Evolutionary conservation across 2,888 invertebrate genomes (phyloP).

Genomic region (Sinodicranocentrus sp.): DNA sequence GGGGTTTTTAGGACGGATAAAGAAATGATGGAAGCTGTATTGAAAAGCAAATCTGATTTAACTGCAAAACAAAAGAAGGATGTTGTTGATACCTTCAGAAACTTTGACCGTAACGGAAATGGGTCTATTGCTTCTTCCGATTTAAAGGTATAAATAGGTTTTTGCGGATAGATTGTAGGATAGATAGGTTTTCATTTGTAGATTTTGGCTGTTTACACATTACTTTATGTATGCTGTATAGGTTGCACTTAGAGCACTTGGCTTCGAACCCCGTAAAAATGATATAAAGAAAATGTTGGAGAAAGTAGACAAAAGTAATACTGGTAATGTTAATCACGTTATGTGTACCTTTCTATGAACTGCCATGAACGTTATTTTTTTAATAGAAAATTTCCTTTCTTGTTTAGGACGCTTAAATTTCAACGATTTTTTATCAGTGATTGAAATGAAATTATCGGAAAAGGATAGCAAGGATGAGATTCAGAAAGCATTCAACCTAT

Average conservation of each 20-base stretch:
- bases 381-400: no score
- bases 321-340: no score
- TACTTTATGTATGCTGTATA: conserved; percentile 13
- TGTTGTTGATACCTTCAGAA: conserved; percentile 96
- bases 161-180: no score
- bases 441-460: conserved; percentile 89
- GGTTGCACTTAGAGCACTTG: conserved; percentile 67
- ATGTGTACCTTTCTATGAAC: no score
- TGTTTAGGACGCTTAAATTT: conserved; percentile 64
- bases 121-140: conserved; percentile 95
- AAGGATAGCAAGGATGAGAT: conserved; percentile 98
- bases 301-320: conserved; percentile 88
- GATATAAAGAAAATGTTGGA: conserved; percentile 97
- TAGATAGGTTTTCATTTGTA: no score
- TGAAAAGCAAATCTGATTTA: conserved; percentile 78
- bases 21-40: conserved; percentile 62
- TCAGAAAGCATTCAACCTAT: conserved; percentile 97
- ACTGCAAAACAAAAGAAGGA: conserved; percentile 94
- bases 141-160: conserved; percentile 89
- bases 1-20: conserved; percentile 47
- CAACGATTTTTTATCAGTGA: conserved; percentile 69
- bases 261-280: conserved; percentile 97
- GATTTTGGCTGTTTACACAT: conserved; percentile 78
- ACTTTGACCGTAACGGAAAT: conserved; percentile 93
- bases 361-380: no score